These are phyloP conservation scores for Apodemia hepburni DNA, from an alignment of 2,888 invertebrate species.

Conservation along the genomic window DNA sequence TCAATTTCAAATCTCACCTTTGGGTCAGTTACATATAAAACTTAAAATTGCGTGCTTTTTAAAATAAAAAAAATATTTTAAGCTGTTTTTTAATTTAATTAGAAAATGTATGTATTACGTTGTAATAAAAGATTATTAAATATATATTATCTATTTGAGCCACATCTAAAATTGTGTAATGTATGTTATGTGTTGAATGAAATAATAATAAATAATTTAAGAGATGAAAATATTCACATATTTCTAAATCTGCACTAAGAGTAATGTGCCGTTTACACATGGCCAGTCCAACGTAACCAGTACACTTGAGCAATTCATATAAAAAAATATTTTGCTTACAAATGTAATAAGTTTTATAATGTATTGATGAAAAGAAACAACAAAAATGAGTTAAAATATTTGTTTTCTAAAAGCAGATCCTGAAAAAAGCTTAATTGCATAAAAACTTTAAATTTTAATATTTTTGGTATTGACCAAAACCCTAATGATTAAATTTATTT, in stretches of 20 bases:
- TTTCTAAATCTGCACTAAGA: conserved; percentile 68
- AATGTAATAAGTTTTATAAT: too few relatives aligned
- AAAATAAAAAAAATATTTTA: background rate
- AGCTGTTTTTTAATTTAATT: too few relatives aligned
- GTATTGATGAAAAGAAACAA: too few relatives aligned
- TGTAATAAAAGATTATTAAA: background rate
- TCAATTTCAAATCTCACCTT: too few relatives aligned
- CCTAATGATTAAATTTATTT: too few relatives aligned
- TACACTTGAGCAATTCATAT: conserved; percentile 14
- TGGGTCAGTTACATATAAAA: too few relatives aligned
- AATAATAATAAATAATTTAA: conserved; percentile 49
- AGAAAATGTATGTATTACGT: background rate
- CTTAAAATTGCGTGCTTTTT: background rate
- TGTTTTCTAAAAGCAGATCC: too few relatives aligned
- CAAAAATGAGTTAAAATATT: too few relatives aligned
- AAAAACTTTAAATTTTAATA: too few relatives aligned
- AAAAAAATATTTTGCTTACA: too few relatives aligned
- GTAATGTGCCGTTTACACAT: conserved; percentile 28
- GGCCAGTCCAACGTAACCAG: background rate
- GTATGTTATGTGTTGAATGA: conserved; percentile 58
- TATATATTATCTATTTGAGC: conserved; percentile 16
- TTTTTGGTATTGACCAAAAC: too few relatives aligned
- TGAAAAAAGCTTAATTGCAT: too few relatives aligned
- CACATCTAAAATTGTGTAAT: conserved; percentile 58
- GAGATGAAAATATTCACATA: conserved; percentile 53